Conservation (phyloP, 2,113 vertebrate genomes). For the Daubentonia madagascariensis region DNA sequence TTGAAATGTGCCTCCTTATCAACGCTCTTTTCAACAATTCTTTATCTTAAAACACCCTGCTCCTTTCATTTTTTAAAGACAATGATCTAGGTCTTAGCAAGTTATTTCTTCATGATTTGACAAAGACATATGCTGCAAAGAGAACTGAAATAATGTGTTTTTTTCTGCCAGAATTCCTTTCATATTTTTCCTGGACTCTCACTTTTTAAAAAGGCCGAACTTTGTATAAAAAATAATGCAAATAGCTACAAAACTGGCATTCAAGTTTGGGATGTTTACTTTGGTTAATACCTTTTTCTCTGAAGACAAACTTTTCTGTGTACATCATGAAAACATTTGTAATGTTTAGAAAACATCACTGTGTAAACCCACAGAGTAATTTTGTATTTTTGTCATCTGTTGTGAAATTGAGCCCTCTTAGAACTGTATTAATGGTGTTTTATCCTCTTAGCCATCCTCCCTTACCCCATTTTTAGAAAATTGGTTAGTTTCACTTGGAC, state of each 20-base stretch:
- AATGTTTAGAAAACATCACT: neutral
- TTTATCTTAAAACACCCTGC: neutral
- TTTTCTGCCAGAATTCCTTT: neutral
- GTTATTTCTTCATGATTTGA: neutral
- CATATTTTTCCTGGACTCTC: neutral
- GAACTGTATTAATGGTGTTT: neutral
- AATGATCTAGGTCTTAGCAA: neutral
- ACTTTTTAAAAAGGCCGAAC: neutral
- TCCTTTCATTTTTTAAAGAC: neutral
- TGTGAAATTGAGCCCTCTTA: neutral
- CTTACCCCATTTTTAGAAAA: neutral
- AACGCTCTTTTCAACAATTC: neutral
- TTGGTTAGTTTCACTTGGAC: neutral
- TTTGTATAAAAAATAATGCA: neutral
- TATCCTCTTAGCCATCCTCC: neutral
- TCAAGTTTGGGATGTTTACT: neutral
- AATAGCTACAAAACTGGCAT: neutral
- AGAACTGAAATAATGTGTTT: neutral
- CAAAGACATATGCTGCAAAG: neutral
- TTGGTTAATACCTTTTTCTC: neutral
- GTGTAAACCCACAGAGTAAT: neutral
- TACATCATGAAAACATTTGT: neutral
- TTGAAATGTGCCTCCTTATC: neutral
- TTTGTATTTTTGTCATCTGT: neutral
- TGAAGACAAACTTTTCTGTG: neutral